These are phyloP conservation scores for Actinernus sp. DNA, from an alignment of 92 coral and sea anemone genomes.

Conservation along the genomic window DNA sequence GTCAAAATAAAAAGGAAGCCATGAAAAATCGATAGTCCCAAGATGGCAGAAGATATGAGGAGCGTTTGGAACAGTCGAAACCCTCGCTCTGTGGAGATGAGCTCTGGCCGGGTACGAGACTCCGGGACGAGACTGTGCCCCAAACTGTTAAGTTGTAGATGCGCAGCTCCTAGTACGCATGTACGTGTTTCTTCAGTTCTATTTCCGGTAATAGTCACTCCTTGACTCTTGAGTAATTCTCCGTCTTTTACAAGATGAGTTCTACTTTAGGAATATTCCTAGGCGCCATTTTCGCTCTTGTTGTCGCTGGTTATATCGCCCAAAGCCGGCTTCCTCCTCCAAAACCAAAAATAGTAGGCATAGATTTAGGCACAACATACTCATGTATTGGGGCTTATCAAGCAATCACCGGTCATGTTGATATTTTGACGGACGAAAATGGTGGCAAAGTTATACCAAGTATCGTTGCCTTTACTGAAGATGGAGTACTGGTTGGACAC, in stretches of 20 bases:
- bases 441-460: slow-evolving; percentile 94
- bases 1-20: too few species aligned
- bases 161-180: slow-evolving; percentile 88
- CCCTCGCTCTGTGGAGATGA: too few species aligned
- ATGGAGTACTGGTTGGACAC: slow-evolving; percentile 84
- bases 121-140: too few species aligned
- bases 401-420: slow-evolving; percentile 94
- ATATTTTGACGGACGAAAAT: slow-evolving; percentile 81
- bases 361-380: slow-evolving; percentile 96
- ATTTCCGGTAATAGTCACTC: slow-evolving; percentile 22
- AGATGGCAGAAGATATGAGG: too few species aligned
- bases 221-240: not conserved
- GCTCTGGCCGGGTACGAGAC: too few species aligned
- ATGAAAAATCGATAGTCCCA: too few species aligned
- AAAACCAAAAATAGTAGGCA: slow-evolving; percentile 94
- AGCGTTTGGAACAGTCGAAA: too few species aligned
- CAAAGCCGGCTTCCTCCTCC: slow-evolving; percentile 99
- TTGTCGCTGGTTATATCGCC: slow-evolving; percentile 98
- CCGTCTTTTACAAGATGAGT: slow-evolving; percentile 64
- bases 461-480: slow-evolving; percentile 89
- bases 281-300: slow-evolving; percentile 87
- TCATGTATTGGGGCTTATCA: slow-evolving; percentile 96
- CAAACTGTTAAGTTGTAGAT: too few species aligned
- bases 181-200: slow-evolving; percentile 68
- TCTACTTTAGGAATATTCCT: slow-evolving; percentile 83